Percentiles rank a stretch among this genome's conserved stretches.
These are phyloP conservation scores for Limnephilus marmoratus DNA, from an alignment of 2,888 invertebrate species.

Conservation along the genomic window DNA sequence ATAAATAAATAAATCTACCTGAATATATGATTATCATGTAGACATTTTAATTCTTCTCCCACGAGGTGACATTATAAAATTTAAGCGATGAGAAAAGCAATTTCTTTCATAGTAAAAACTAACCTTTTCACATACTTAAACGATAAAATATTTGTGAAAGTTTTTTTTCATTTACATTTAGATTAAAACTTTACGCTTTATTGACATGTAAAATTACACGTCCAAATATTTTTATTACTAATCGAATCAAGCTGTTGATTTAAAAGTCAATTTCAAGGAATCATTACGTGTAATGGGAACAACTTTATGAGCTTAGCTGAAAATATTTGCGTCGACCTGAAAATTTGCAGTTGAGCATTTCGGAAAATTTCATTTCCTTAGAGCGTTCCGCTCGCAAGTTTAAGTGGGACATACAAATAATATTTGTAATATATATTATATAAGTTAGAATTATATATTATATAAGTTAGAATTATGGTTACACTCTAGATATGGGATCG, in stretches of 20 bases:
- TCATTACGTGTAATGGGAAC: neutral
- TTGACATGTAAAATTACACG: too few relatives aligned
- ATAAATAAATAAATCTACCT: too few relatives aligned
- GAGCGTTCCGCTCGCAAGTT: neutral
- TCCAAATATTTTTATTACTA: neutral
- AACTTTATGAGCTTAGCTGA: neutral
- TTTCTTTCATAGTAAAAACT: neutral
- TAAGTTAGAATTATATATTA: neutral
- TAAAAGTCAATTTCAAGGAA: neutral
- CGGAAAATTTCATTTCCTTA: neutral
- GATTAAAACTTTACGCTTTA: too few relatives aligned
- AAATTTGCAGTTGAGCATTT: neutral
- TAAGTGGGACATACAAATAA: neutral
- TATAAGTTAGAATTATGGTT: neutral
- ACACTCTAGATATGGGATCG: neutral
- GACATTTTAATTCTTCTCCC: neutral
- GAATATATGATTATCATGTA: neutral
- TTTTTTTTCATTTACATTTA: too few relatives aligned
- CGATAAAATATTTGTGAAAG: too few relatives aligned
- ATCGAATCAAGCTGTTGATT: neutral
- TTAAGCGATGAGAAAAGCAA: neutral
- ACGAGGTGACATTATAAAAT: neutral
- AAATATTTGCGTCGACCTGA: neutral
- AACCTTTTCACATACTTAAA: neutral
- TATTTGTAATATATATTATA: too few relatives aligned